Base-by-base conservation (phyloP, 2,888 invertebrate species). In the Trichopria drosophilae region DNA sequence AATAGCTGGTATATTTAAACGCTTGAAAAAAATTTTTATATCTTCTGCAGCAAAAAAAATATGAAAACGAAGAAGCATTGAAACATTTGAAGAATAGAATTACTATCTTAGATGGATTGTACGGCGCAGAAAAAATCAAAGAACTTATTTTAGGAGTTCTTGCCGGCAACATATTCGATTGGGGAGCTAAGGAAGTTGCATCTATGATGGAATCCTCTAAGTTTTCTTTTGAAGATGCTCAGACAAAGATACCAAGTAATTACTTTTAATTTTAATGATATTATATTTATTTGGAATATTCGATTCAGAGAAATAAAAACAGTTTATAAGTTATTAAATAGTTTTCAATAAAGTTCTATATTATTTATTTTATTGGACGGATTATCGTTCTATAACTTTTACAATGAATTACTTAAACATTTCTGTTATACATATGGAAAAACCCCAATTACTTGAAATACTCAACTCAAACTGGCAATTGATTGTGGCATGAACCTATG, bases 81-180 rank as follows among this genome's bases (percentile, higher is more conserved):
- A 76, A 79, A 31, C 80, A 84, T 56, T 82, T 97, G 23, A 79
- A 82, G 52, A 75, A 79, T 29, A 81, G 92, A 49, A 77, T 95
- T 54, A 73, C 79, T 31, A 79, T 82, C 61, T 76, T 95, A 48
- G 93, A 93, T 76, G 78, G 79, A 10, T 78, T 93, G 53, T 76
- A 79, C 36, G 82, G 68, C 10, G 41, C 56, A 4, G 68, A 68
- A 54, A 74, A 73, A 57, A 62, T 70, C 48, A 66, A 78, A 56
- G 77, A 79, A 39, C 65, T 85, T 13, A 78, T 81, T 18, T 69
- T 81, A 72, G 82, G 82, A n/a, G 69, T 85, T 29, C 71, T 86
- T 28, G 80, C 82, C 70, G 93, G 96, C 16, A 98, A 98, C 76
- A 93, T 97, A 78, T 97, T 97, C 79, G 97, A 98, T 76, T 96